Evolutionary conservation across 35 echinoderm and acorn worm genomes (phyloP).

Genomic region (Hemicentrotus pulcherrimus): DNA sequence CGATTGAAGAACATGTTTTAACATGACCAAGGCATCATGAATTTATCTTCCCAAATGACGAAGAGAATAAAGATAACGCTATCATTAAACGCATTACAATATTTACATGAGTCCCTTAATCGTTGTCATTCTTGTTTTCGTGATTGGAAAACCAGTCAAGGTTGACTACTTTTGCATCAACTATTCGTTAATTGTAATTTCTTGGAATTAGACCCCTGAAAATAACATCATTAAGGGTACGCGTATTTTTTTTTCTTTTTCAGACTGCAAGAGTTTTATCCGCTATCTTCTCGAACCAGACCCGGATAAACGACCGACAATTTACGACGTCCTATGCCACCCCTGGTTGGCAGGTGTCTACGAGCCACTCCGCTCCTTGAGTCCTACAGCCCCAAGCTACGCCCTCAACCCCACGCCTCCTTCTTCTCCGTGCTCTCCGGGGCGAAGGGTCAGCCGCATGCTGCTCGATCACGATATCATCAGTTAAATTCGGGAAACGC

Average conservation of each 20-base stretch:
- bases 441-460: constrained; percentile 65
- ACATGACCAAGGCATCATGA: too few species aligned
- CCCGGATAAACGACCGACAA: constrained; percentile 63
- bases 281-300: constrained; percentile 76
- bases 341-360: constrained; percentile 64
- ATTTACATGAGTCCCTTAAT: too few species aligned
- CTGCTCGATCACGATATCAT: constrained; percentile 84
- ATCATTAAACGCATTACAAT: too few species aligned
- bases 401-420: background rate
- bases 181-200: too few species aligned
- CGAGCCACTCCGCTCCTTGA: constrained; percentile 15
- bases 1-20: too few species aligned
- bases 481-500: constrained; percentile 67
- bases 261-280: constrained; percentile 88
- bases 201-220: too few species aligned
- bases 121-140: too few species aligned
- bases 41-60: too few species aligned
- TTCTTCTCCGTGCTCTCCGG: constrained; percentile 25
- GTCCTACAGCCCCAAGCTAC: background rate
- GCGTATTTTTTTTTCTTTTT: background rate
- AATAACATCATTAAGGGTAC: too few species aligned
- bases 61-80: too few species aligned
- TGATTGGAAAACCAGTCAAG: too few species aligned
- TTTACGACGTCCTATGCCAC: constrained; percentile 66
- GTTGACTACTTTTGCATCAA: too few species aligned